A percentile compares a stretch with the other conserved stretches of the same genome.
Evolutionary conservation across 2,888 invertebrate species (phyloP).

Genomic region (Platycheirus albimanus): DNA sequence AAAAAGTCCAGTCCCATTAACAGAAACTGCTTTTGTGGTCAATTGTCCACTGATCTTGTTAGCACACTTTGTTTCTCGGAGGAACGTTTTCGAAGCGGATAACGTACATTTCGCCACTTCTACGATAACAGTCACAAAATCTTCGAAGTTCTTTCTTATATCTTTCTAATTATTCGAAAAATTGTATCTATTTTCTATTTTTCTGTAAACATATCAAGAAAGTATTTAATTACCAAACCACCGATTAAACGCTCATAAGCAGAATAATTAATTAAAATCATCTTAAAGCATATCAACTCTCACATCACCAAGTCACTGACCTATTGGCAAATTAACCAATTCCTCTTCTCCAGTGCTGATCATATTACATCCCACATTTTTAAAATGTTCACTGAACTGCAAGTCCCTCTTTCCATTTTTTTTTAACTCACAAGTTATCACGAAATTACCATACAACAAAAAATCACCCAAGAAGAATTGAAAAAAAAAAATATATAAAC

Average conservation of each 20-base stretch:
- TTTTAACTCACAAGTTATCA: conserved; percentile 35
- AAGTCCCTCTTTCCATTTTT: conserved; percentile 17
- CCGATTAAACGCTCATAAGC: not conserved
- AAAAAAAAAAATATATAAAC: conserved; percentile 7
- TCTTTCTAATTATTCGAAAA: no score
- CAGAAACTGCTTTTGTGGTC: no score
- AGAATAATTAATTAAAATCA: not conserved
- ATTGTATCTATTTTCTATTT: no score
- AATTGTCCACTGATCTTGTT: no score
- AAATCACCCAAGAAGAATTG: conserved; percentile 18
- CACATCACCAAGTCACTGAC: conserved; percentile 37
- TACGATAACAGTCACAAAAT: no score
- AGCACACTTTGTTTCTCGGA: no score
- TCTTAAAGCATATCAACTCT: not conserved
- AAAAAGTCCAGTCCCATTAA: no score
- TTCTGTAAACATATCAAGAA: no score
- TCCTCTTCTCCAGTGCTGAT: conserved; percentile 18
- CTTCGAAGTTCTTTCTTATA: no score
- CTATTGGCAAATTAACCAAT: conserved; percentile 10
- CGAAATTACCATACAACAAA: conserved; percentile 18
- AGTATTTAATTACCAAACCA: not conserved
- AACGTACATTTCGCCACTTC: no score
- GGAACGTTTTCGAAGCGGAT: no score
- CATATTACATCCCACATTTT: conserved; percentile 36
- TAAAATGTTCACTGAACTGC: conserved; percentile 29